Base-by-base conservation (phyloP, 2,888 invertebrate species). In the Drosophila anomelani region DNA sequence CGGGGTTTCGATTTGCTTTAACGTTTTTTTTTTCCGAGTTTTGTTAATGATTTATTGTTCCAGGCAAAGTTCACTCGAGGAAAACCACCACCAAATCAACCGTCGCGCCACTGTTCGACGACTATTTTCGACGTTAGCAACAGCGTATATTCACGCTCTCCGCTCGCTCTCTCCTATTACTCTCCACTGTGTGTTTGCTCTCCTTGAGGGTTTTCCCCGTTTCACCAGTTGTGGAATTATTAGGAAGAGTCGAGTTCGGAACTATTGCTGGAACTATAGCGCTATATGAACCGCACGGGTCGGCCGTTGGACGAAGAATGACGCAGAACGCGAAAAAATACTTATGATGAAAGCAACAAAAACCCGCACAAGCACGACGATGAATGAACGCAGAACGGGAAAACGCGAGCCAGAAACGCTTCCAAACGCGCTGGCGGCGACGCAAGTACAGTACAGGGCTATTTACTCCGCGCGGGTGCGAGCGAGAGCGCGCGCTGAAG, bases 351-450 rank as follows among this genome's bases (percentile, higher is more conserved):
- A 26, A 26, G 26, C 26, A 26, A 26, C 26, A 26, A 26, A 26
- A 26, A 26, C 26, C 26, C 26, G 26, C 26, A 26, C 26, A 4
- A 26, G 26, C 26, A 4, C 32, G 9, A 85, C 81, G 89, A 81
- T 90, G 91, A 92, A 92, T 92, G 92, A 92, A 86, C 87, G 87
- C 80, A 81, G 83, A 88, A 88, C 82, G 88, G 88, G 85, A 90
- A 83, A 83, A 87, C 85, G 82, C 81, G 60, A 81, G 85, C 85
- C 86, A 87, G 89, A 88, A 57, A 61, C 76, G 76, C 62, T 73
- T 70, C 80, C 77, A 55, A 72, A 69, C 70, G 75, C 63, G 60
- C 60, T 32, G 43, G 60, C 59, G 34, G 60, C 60, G 60, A 61
- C 71, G 76, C 72, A 87, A 80, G 90, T 81, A 80, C 83, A 82